Evolutionary conservation across 2,113 vertebrate species (phyloP), one percentile per base, ranked within the genome.

Genomic region (Melozone crissalis): DNA sequence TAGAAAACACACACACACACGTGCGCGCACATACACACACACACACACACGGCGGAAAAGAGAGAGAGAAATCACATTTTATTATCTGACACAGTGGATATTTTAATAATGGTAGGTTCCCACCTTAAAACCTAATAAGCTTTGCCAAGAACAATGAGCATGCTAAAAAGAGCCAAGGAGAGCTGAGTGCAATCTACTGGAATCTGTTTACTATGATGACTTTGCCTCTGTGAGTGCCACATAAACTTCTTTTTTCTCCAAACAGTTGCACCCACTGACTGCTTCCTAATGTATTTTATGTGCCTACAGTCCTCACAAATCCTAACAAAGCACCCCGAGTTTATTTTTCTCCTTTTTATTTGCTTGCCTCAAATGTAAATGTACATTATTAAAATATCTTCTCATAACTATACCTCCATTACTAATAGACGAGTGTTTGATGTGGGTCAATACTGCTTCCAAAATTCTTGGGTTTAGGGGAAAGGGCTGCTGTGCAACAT

Each of bases 11-110:
- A 93, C 95, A 81, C 93, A 10, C 62, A 17, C 72, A 33, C 73
- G 3, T 80, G 46, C 37, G 30, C 63, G 8, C 65, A 0, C 52
- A 7, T 13, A 59, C 6, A 83, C n/a, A 89, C 47, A 95, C 43
- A 41, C 41, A 95, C 47, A 49, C 35, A 95, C 77, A 95, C 59
- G n/a, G 31, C 84, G 35, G 41, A 26, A 31, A 83, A 93, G 90
- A 55, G 51, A 91, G 94, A 90, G 94, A 93, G 93, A 97, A 35
- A 94, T 97, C 97, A 35, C 95, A 98, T 98, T 98, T 98, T 98
- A 98, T 98, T 98, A 98, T 98, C 98, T 98, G 95, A 96, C 90
- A 95, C 94, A 94, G 95, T 96, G 96, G 97, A 98, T 95, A 98
- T 98, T 98, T 98, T 98, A 97, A 96, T 96, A 97, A 95, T 35